A percentile compares a stretch with the other conserved stretches of the same genome.
These are phyloP conservation scores for Pluvianellus socialis DNA, from an alignment of 2,113 vertebrate species.

Conservation along the genomic window DNA sequence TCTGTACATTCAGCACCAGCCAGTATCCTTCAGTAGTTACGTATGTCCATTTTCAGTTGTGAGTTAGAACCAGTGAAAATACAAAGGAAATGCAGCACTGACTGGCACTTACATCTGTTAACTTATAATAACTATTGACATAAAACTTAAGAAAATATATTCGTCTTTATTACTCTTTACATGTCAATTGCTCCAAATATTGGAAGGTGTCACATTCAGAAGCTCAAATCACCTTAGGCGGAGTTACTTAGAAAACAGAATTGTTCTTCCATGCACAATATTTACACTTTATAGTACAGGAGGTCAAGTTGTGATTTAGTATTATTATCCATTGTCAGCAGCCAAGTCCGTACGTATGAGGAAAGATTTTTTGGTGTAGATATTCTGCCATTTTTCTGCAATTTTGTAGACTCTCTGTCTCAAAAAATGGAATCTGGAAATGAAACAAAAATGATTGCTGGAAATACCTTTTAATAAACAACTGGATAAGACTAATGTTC, in stretches of 20 bases:
- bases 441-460: neutral
- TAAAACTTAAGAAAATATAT: neutral
- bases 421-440: constrained; percentile 87
- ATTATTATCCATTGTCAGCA: constrained; percentile 66
- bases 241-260: neutral
- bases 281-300: neutral
- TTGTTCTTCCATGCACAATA: neutral
- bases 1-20: neutral
- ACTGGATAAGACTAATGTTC: neutral
- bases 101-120: neutral
- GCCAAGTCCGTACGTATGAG: constrained; percentile 71
- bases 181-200: neutral
- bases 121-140: neutral
- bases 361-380: constrained; percentile 89
- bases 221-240: neutral
- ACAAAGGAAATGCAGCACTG: neutral
- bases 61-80: neutral
- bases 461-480: neutral
- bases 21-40: neutral
- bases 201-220: neutral
- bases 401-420: constrained; percentile 76
- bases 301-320: neutral
- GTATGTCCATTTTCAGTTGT: neutral
- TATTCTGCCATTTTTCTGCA: constrained; percentile 78
- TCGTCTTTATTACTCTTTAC: constrained; percentile 15